phyloP scores from a whole-genome alignment of 2,888 invertebrate species.

The Pristionchus maxplancki region DNA sequence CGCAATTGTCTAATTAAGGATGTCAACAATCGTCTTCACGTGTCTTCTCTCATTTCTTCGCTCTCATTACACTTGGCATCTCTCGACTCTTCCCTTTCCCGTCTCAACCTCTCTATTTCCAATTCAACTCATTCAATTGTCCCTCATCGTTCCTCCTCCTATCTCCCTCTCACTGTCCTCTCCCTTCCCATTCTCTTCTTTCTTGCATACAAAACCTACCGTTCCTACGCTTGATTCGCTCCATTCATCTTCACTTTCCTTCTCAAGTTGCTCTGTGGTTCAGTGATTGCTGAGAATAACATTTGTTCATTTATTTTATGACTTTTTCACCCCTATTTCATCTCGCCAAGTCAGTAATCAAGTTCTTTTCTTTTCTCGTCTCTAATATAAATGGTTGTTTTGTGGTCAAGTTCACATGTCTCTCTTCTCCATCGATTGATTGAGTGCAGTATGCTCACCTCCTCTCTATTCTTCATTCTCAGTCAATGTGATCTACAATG shows the following conservation, averaged over 20 bases:
- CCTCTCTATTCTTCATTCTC: background rate
- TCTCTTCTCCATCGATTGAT: conserved; percentile 3
- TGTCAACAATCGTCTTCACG: conserved; percentile 8
- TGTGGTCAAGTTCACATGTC: conserved; percentile 7
- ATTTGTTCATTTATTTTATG: background rate
- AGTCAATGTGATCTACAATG: conserved; percentile 41
- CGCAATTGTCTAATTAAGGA: conserved; percentile 16
- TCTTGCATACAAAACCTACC: conserved; percentile 32
- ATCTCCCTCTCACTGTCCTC: conserved; percentile 7
- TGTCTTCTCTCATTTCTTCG: conserved; percentile 28
- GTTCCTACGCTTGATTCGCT: background rate
- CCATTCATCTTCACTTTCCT: background rate
- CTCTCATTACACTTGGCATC: conserved; percentile 28
- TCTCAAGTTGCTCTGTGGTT: background rate
- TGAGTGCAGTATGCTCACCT: background rate
- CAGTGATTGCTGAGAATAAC: background rate
- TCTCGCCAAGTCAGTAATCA: background rate
- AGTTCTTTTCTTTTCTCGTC: background rate
- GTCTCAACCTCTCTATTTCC: conserved; percentile 44
- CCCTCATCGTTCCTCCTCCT: conserved; percentile 9
- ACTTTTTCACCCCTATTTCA: background rate
- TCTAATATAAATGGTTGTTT: conserved; percentile 34
- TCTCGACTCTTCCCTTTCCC: conserved; percentile 21
- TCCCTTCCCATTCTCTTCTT: conserved; percentile 37
- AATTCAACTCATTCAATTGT: conserved; percentile 42